A percentile compares a stretch with the other conserved stretches of the same genome.
phyloP scores from a whole-genome alignment of 2,797 vertebrate genomes.

The Prionace glauca region DNA sequence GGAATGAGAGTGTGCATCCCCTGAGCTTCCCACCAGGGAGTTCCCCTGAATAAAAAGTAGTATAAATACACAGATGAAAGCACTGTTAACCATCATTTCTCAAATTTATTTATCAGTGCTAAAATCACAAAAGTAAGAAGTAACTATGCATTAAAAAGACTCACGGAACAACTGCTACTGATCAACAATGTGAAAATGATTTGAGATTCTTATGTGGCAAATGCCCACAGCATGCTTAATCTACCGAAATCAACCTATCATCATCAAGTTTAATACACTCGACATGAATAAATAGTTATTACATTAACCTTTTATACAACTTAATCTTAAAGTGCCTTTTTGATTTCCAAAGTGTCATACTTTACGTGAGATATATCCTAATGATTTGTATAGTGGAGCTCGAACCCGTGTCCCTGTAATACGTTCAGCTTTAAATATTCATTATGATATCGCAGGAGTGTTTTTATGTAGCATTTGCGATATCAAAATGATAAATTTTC shows the following conservation, averaged over 20 bases:
- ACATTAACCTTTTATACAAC: neutral
- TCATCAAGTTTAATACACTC: conserved; percentile 10
- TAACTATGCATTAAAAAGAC: conserved; percentile 29
- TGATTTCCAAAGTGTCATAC: neutral
- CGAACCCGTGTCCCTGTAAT: neutral
- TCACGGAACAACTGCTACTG: neutral
- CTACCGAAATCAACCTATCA: neutral
- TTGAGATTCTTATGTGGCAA: neutral
- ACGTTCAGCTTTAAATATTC: conserved; percentile 15
- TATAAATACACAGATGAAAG: neutral
- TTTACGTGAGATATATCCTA: neutral
- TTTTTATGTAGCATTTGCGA: neutral
- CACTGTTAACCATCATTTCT: neutral
- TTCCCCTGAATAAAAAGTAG: neutral
- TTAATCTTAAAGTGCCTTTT: conserved; percentile 37
- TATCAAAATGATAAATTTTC: neutral
- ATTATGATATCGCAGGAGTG: neutral
- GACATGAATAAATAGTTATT: conserved; percentile 36
- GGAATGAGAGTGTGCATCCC: neutral
- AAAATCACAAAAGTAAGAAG: conserved; percentile 22
- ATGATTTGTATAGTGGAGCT: neutral
- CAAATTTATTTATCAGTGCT: conserved; percentile 31
- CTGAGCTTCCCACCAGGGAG: neutral
- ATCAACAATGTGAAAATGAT: neutral
- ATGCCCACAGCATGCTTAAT: conserved; percentile 6